Conservation (phyloP, 2,888 invertebrate genomes). For the Eupeodes latifasciatus region DNA sequence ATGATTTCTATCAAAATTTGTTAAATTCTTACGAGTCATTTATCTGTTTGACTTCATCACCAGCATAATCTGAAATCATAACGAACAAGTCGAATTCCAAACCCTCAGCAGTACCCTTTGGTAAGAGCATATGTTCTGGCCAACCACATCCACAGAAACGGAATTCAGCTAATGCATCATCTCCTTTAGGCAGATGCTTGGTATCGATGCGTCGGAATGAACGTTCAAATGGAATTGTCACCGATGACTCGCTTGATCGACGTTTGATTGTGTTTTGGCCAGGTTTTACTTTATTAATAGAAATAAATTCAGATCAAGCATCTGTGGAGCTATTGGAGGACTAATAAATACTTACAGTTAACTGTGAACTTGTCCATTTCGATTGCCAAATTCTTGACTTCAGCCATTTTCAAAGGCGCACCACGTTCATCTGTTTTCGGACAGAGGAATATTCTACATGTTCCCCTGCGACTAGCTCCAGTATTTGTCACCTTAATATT, state of each 20-base stretch:
- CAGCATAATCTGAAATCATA: slow-evolving; percentile 90
- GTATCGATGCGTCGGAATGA: slow-evolving; percentile 88
- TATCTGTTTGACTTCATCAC: slow-evolving; percentile 83
- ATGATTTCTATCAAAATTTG: neutral
- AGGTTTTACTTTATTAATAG: slow-evolving; percentile 86
- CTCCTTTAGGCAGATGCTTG: slow-evolving; percentile 29
- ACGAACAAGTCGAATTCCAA: slow-evolving; percentile 89
- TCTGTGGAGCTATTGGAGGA: neutral
- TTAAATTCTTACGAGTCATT: slow-evolving; percentile 54
- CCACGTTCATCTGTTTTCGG: slow-evolving; percentile 88
- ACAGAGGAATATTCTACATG: slow-evolving; percentile 88
- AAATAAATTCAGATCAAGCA: neutral
- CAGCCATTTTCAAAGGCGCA: slow-evolving; percentile 85
- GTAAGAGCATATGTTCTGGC: slow-evolving; percentile 92
- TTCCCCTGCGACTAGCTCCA: slow-evolving; percentile 85
- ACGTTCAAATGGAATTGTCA: slow-evolving; percentile 92
- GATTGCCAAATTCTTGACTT: slow-evolving; percentile 87
- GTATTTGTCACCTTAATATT: slow-evolving; percentile 87
- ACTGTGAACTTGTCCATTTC: slow-evolving; percentile 89
- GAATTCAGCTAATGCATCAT: slow-evolving; percentile 51
- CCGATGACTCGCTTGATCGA: slow-evolving; percentile 89
- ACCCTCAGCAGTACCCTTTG: slow-evolving; percentile 89
- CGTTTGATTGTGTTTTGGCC: slow-evolving; percentile 89
- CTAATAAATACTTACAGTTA: slow-evolving; percentile 85
- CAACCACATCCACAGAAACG: slow-evolving; percentile 94